Percentiles rank a stretch among this genome's conserved stretches.
Conservation (phyloP, 2,113 vertebrate species). For the Fregetta grallaria region DNA sequence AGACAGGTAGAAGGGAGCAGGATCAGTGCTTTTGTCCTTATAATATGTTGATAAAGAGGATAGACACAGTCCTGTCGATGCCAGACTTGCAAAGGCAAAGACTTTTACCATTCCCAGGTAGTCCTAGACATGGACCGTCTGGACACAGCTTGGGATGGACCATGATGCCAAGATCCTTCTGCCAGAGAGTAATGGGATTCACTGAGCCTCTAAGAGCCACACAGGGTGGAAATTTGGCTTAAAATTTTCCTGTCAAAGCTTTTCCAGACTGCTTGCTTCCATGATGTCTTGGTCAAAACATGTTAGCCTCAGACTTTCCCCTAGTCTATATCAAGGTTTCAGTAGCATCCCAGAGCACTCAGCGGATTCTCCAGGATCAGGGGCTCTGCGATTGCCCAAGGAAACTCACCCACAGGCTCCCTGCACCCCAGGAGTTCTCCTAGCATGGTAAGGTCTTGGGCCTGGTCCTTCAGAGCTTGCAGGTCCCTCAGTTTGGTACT, state of each 20-base stretch:
- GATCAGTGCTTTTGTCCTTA: neutral
- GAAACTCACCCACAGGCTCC: neutral
- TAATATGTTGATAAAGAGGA: neutral
- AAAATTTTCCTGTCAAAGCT: neutral
- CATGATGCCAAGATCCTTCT: neutral
- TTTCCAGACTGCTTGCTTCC: neutral
- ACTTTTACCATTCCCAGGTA: neutral
- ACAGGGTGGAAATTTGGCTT: neutral
- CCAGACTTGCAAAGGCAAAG: neutral
- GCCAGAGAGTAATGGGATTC: conserved; percentile 40
- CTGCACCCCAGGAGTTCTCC: neutral
- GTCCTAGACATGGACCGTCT: neutral
- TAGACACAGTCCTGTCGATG: neutral
- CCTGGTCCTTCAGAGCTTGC: neutral
- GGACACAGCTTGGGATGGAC: conserved; percentile 20
- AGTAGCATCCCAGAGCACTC: neutral
- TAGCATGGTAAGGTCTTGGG: neutral
- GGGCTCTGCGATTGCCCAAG: neutral
- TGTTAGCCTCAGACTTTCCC: neutral
- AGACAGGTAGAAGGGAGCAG: neutral
- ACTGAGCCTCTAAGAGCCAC: neutral
- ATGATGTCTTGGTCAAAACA: neutral
- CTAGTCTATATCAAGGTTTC: neutral
- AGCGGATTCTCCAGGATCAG: neutral
- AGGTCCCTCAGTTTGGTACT: neutral